phyloP scores from a whole-genome alignment of 37 sponge, comb jelly and placozoan genomes.

The Tethya wilhelma region DNA sequence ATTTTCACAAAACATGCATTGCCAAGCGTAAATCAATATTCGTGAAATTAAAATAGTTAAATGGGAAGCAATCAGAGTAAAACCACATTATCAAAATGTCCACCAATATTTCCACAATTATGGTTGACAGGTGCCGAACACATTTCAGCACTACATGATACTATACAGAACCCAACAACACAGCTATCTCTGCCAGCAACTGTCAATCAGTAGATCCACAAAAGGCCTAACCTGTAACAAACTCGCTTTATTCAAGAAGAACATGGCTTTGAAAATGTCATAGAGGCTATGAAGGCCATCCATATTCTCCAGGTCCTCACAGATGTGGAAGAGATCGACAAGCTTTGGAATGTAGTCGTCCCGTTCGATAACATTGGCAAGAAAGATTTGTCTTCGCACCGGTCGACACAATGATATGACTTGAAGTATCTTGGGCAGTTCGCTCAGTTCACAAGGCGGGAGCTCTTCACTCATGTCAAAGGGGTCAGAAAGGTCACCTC shows the following conservation, averaged over 20 bases:
- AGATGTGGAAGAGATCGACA: conserved; percentile 94
- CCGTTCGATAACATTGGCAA: conserved; percentile 68
- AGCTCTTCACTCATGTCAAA: conserved; percentile 75
- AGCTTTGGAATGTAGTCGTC: conserved; percentile 85
- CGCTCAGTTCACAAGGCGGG: conserved; percentile 91
- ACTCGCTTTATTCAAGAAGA: conserved; percentile 82
- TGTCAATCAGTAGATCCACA: background rate
- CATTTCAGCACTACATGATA: too few species aligned
- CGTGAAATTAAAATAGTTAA: too few species aligned
- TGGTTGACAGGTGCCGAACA: too few species aligned
- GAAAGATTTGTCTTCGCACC: conserved; percentile 29
- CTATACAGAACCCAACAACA: too few species aligned
- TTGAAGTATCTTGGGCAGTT: conserved; percentile 75
- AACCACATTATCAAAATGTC: too few species aligned
- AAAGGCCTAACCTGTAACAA: conserved; percentile 49
- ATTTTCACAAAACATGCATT: too few species aligned
- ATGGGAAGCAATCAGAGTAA: too few species aligned
- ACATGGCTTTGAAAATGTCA: conserved; percentile 86
- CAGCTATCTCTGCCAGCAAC: background rate
- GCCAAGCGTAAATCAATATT: too few species aligned
- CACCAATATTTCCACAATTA: too few species aligned
- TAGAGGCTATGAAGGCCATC: conserved; percentile 86
- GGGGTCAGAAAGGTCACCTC: conserved; percentile 48
- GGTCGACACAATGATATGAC: conserved; percentile 50
- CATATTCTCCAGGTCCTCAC: conserved; percentile 92